Evolutionary conservation across 37 sponge, comb jelly and placozoan species (phyloP).

Genomic region (Axinella damicornis): DNA sequence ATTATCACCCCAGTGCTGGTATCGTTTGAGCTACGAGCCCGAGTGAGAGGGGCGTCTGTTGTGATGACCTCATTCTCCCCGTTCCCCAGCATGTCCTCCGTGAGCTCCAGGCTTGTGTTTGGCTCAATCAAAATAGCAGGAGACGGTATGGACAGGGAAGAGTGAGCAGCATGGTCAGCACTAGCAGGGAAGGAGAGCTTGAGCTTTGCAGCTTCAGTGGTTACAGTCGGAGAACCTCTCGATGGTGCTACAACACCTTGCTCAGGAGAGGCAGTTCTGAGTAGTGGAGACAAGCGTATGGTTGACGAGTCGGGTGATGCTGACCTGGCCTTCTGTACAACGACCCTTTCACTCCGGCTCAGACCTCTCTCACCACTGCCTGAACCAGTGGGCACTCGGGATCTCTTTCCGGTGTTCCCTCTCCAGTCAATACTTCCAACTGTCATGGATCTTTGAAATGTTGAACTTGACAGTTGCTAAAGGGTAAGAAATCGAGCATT

Average conservation of each 20-base stretch:
- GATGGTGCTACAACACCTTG: too few species aligned
- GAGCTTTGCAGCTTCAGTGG: too few species aligned
- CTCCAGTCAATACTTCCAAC: slow-evolving; percentile 4
- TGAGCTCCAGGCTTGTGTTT: slow-evolving; percentile 34
- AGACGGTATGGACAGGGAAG: not conserved
- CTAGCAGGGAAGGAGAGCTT: too few species aligned
- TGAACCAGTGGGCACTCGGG: too few species aligned
- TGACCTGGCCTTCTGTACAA: too few species aligned
- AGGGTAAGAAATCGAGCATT: not conserved
- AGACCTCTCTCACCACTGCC: too few species aligned
- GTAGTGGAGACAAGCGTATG: too few species aligned
- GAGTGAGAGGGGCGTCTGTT: slow-evolving; percentile 20
- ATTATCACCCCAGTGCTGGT: not conserved
- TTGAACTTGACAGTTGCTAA: not conserved
- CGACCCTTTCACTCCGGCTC: too few species aligned
- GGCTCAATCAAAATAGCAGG: slow-evolving; percentile 62
- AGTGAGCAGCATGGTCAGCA: too few species aligned
- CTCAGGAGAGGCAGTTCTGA: too few species aligned
- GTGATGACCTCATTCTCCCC: slow-evolving; percentile 43
- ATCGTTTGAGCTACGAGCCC: slow-evolving; percentile 28
- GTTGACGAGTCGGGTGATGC: too few species aligned
- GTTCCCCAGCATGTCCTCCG: slow-evolving; percentile 1
- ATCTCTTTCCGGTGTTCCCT: not conserved
- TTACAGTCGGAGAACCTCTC: too few species aligned
- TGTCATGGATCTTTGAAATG: slow-evolving; percentile 19